Evolutionary conservation across 2,113 vertebrate species (phyloP).

Genomic region (Carettochelys insculpta): DNA sequence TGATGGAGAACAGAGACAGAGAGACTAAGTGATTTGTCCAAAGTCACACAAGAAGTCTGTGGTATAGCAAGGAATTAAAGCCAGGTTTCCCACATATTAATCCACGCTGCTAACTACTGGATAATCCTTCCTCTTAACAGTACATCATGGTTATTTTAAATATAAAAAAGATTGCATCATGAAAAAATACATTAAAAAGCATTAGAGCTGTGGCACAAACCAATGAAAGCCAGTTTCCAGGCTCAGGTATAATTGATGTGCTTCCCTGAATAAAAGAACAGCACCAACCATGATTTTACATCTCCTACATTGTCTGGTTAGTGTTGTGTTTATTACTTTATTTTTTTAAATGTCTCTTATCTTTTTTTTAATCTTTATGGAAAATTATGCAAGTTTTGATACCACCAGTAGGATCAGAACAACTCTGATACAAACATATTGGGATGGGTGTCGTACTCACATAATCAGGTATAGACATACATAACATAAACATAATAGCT

Average conservation of each 20-base stretch:
- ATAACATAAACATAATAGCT: accelerated
- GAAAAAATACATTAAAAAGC: not conserved
- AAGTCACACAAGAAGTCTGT: not conserved
- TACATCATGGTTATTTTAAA: not conserved
- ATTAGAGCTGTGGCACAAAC: not conserved
- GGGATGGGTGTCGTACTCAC: not conserved
- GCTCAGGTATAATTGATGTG: accelerated
- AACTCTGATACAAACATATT: accelerated
- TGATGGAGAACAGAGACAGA: not conserved
- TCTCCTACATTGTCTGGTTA: not conserved
- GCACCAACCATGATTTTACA: not conserved
- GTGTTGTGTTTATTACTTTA: not conserved
- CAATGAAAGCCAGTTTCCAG: not conserved
- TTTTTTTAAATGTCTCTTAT: not conserved
- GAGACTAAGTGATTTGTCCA: not conserved
- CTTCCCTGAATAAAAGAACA: not conserved
- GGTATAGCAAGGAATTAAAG: not conserved
- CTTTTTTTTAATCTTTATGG: not conserved
- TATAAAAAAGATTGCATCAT: not conserved
- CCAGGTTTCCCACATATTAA: not conserved
- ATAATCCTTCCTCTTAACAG: not conserved
- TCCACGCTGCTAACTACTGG: not conserved
- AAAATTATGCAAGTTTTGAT: not conserved
- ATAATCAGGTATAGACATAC: not conserved
- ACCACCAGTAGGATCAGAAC: not conserved